Evolutionary conservation across 2,888 invertebrate genomes (phyloP), one percentile per base, ranked within the genome.

Genomic region (Amiota minor): DNA sequence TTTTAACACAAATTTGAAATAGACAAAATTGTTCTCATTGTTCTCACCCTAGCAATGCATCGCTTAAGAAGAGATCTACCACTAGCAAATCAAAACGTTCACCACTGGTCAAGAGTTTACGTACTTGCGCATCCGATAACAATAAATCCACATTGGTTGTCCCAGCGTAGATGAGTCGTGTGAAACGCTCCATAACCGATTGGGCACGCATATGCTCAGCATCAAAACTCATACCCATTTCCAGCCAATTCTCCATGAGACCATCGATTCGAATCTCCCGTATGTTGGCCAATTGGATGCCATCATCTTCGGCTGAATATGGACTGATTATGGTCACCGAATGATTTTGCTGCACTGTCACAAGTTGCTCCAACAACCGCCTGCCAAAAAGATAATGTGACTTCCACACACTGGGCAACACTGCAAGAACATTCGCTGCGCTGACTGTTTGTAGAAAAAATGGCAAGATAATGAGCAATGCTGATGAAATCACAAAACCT

Each of bases 11-110:
- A 35, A 35, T 6, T 35, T 35, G 6, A 35, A 1, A 4, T 6
- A 35, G 1, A 35, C 35, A 35, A 35, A 35, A 35, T n/a, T n/a
- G n/a, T n/a, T 47, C 14, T 35, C 45, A 59, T 62, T 71, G 47
- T 53, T 73, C 79, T 77, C 74, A 89, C 90, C 89, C 90, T 67
- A 90, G 72, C 9, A 90, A 71, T 9, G 91, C 91, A 77, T 92
- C 92, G 78, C 90, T 90, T 23, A 91, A 80, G 78, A 91, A 91
- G 59, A 90, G 86, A 78, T 92, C 91, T 1, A 91, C 88, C 9
- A 90, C 81, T 1, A 90, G 77, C 67, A 90, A 79, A 82, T 90
- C 90, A 67, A 89, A 89, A 14, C 81, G 80, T 20, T 85, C 81
- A 10, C 85, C 82, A 16, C 87, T 87, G 8, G 81, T 81, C 3